Conservation (phyloP, 2,797 vertebrate genomes). For the Capromys pilorides region DNA sequence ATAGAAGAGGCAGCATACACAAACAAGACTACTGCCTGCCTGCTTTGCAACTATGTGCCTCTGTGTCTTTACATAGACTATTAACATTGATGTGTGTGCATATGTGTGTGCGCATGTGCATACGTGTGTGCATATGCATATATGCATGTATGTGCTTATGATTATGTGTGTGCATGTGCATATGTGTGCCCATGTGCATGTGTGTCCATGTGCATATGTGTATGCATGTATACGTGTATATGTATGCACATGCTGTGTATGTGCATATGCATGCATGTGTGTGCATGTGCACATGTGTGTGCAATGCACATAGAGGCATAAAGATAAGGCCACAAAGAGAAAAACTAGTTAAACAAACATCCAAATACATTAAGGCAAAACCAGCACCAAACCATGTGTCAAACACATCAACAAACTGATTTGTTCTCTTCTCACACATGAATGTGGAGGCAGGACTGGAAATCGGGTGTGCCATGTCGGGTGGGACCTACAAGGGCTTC, state of each 20-base stretch:
- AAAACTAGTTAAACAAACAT: slow-evolving; percentile 64
- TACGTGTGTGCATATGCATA: too few species aligned
- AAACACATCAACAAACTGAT: slow-evolving; percentile 79
- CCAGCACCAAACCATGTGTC: slow-evolving; percentile 72
- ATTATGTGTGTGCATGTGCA: not conserved
- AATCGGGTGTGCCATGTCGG: slow-evolving; percentile 59
- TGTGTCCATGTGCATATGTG: not conserved
- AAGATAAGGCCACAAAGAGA: slow-evolving; percentile 56
- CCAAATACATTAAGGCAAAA: slow-evolving; percentile 47
- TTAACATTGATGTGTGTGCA: too few species aligned
- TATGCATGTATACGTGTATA: not conserved
- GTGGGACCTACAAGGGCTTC: slow-evolving; percentile 81
- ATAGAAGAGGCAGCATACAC: not conserved
- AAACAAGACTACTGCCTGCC: not conserved
- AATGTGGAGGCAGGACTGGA: slow-evolving; percentile 75
- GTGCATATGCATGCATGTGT: not conserved
- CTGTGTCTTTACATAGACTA: not conserved
- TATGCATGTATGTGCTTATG: too few species aligned
- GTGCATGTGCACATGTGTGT: not conserved
- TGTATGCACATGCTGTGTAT: not conserved
- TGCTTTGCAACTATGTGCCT: slow-evolving; percentile 22
- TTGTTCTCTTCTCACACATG: slow-evolving; percentile 78
- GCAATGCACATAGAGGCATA: not conserved
- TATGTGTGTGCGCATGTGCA: not conserved
- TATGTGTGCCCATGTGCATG: not conserved